phyloP scores from a whole-genome alignment of 2,888 invertebrate genomes.

The Limnephilus rhombicus region DNA sequence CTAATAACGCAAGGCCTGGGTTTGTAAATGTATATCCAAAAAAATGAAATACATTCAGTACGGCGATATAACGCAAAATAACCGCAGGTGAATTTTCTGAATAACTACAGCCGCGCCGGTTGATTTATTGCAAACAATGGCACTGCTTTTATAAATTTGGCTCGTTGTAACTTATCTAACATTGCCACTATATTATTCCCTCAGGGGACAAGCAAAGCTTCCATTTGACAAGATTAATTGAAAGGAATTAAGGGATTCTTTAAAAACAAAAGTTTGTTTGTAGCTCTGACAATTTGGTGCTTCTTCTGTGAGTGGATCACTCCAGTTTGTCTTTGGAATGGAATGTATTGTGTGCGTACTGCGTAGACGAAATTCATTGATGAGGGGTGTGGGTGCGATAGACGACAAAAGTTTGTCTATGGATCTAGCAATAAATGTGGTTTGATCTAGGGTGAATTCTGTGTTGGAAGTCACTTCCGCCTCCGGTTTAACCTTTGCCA shows the following conservation, averaged over 20 bases:
- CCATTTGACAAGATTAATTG: neutral
- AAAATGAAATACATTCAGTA: neutral
- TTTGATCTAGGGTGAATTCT: neutral
- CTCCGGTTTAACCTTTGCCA: neutral
- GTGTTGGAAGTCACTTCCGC: neutral
- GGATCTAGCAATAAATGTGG: neutral
- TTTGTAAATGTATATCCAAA: neutral
- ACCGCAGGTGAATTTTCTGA: neutral
- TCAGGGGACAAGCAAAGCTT: neutral
- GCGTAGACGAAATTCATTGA: neutral
- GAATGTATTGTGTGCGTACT: neutral
- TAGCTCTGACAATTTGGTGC: neutral
- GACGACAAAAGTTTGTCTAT: neutral
- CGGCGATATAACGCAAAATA: neutral
- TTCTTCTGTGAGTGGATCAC: neutral
- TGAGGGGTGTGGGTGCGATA: neutral
- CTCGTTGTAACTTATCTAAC: neutral
- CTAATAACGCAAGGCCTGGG: neutral
- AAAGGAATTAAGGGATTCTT: neutral
- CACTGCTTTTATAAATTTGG: neutral
- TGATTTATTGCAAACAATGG: conserved; percentile 33
- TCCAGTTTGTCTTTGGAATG: neutral
- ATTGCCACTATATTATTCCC: neutral
- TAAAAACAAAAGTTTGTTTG: neutral
- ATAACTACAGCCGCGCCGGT: neutral